phyloP scores from a whole-genome alignment of 2,797 vertebrate species.

The Melanotaenia parkinsoni region DNA sequence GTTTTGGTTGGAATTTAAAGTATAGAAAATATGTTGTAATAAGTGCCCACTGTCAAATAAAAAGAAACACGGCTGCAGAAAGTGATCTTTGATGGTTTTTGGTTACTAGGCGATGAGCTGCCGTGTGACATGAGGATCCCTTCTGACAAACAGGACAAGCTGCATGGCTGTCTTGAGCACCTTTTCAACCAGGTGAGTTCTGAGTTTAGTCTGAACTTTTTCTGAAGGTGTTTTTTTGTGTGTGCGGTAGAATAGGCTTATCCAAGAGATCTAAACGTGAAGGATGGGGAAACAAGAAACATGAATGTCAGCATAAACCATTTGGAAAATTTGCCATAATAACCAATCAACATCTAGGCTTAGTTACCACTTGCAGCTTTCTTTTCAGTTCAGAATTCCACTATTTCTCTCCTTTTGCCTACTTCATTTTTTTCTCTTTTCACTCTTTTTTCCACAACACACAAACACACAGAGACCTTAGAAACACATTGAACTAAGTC shows the following conservation, averaged over 20 bases:
- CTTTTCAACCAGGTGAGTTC: constrained; percentile 95
- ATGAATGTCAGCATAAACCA: constrained; percentile 12
- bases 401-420: constrained; percentile 37
- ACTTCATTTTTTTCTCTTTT: constrained; percentile 29
- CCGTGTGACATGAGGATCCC: constrained; percentile 98
- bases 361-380: constrained; percentile 51
- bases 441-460: neutral
- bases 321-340: constrained; percentile 51
- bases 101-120: constrained; percentile 91
- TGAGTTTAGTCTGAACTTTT: neutral
- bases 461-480: neutral
- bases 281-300: constrained; percentile 29
- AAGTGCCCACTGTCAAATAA: constrained; percentile 9
- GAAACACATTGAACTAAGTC: neutral
- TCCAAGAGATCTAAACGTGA: neutral
- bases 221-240: neutral
- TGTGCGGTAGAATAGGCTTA: neutral
- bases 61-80: neutral
- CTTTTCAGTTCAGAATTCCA: constrained; percentile 45
- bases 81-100: constrained; percentile 11
- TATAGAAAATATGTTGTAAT: constrained; percentile 18
- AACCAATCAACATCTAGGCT: constrained; percentile 66
- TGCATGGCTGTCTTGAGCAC: constrained; percentile 97
- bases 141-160: constrained; percentile 97
- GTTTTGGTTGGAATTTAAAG: constrained; percentile 15